Evolutionary conservation across 2,113 vertebrate species (phyloP).

Genomic region (Pollachius pollachius): DNA sequence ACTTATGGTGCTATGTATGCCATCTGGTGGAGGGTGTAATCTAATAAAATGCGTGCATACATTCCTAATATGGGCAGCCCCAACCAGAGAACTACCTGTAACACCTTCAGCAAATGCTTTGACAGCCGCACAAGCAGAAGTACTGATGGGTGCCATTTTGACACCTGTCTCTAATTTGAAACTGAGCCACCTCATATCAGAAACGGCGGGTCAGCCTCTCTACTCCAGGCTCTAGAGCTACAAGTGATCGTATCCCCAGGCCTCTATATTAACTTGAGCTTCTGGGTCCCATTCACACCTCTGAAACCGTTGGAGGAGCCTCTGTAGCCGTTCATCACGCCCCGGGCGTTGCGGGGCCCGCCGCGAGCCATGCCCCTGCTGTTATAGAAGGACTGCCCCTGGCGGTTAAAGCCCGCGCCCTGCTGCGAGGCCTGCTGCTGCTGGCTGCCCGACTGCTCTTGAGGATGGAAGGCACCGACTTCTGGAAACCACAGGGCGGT

Average conservation of each 20-base stretch:
- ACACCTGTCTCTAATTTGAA: too few relatives aligned
- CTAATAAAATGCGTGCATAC: neutral
- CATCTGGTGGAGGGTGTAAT: too few relatives aligned
- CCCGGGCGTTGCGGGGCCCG: slow-evolving; percentile 86
- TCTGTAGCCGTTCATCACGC: slow-evolving; percentile 93
- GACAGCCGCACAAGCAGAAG: too few relatives aligned
- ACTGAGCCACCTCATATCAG: neutral
- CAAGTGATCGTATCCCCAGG: too few relatives aligned
- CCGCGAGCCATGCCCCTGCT: slow-evolving; percentile 90
- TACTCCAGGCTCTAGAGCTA: too few relatives aligned
- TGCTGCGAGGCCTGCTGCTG: slow-evolving; percentile 86
- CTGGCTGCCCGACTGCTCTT: slow-evolving; percentile 87
- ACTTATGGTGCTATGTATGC: neutral
- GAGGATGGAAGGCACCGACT: slow-evolving; percentile 91
- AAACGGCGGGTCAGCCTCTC: neutral
- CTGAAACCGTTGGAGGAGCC: slow-evolving; percentile 93
- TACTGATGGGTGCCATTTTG: too few relatives aligned
- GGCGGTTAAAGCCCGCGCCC: slow-evolving; percentile 84
- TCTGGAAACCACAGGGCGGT: slow-evolving; percentile 55
- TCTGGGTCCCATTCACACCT: slow-evolving; percentile 75
- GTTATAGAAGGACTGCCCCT: slow-evolving; percentile 91
- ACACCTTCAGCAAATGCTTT: too few relatives aligned
- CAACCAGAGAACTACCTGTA: too few relatives aligned
- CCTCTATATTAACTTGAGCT: too few relatives aligned
- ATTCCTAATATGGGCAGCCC: too few relatives aligned